Conservation (phyloP, 2,113 vertebrate species). For the Stictonetta naevosa region DNA sequence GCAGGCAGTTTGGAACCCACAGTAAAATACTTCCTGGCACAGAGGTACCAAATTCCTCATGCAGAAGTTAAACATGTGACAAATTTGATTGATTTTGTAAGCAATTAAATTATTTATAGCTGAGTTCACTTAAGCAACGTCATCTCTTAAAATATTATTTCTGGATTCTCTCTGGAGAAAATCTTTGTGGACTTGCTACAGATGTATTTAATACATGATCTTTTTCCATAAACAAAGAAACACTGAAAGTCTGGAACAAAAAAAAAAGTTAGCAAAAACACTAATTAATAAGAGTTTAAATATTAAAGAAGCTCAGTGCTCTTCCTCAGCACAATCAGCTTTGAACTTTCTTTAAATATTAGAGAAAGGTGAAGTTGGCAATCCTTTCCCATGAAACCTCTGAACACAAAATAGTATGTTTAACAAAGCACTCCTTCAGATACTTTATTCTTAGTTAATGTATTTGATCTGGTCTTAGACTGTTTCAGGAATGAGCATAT, state of each 20-base stretch:
- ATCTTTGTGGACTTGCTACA: background rate
- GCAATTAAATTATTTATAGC: constrained; percentile 52
- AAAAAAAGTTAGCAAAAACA: background rate
- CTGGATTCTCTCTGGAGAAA: constrained; percentile 30
- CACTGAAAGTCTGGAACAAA: background rate
- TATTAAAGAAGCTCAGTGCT: background rate
- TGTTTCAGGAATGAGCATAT: background rate
- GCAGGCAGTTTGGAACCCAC: background rate
- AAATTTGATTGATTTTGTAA: background rate
- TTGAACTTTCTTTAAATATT: background rate
- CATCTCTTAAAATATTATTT: constrained; percentile 29
- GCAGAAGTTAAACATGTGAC: constrained; percentile 14
- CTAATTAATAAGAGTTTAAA: background rate
- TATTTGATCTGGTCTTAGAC: background rate
- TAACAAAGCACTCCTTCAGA: background rate
- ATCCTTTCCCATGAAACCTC: background rate
- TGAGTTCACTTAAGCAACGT: background rate
- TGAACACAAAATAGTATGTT: background rate
- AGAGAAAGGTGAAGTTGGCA: background rate
- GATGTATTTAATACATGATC: background rate
- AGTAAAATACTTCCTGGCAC: background rate
- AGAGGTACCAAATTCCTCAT: constrained; percentile 7
- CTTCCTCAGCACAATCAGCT: background rate
- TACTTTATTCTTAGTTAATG: background rate
- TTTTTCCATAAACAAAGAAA: constrained; percentile 37